Evolutionary conservation across 1,140 invertebrate genomes (phyloP).

Genomic region (Neuroterus valhalla): DNA sequence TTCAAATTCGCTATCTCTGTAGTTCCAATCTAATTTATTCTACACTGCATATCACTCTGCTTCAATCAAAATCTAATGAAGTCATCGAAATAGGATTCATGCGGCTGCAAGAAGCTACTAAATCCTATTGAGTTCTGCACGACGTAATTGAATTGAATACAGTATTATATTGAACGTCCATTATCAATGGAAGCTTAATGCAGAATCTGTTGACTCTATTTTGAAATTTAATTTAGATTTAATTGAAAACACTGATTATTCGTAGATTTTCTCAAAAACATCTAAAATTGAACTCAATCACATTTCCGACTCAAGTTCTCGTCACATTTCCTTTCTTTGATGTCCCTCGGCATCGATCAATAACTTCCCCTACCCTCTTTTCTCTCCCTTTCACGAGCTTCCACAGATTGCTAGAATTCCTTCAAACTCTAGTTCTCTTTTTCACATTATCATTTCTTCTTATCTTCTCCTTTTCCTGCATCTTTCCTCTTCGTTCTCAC

Average conservation of each 20-base stretch:
- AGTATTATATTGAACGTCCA: slow-evolving; percentile 1
- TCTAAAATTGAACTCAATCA: too few species aligned
- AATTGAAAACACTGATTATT: not conserved
- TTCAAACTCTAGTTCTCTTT: too few species aligned
- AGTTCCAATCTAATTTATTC: not conserved
- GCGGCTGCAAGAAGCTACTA: not conserved
- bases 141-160: slow-evolving; percentile 14
- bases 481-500: too few species aligned
- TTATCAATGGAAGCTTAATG: slow-evolving; percentile 9
- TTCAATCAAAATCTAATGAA: slow-evolving; percentile 8
- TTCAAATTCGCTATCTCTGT: not conserved
- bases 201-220: not conserved
- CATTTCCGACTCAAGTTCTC: too few species aligned
- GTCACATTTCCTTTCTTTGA: too few species aligned
- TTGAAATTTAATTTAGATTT: not conserved
- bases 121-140: slow-evolving; percentile 8
- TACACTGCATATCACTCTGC: not conserved
- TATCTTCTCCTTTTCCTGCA: too few species aligned
- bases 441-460: too few species aligned
- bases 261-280: too few species aligned
- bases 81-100: not conserved
- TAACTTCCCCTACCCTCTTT: too few species aligned
- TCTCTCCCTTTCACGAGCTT: too few species aligned
- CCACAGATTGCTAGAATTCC: too few species aligned
- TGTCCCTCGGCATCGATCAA: too few species aligned